phyloP scores from a whole-genome alignment of 2,797 vertebrate genomes.

The Lycodopsis pacificus region DNA sequence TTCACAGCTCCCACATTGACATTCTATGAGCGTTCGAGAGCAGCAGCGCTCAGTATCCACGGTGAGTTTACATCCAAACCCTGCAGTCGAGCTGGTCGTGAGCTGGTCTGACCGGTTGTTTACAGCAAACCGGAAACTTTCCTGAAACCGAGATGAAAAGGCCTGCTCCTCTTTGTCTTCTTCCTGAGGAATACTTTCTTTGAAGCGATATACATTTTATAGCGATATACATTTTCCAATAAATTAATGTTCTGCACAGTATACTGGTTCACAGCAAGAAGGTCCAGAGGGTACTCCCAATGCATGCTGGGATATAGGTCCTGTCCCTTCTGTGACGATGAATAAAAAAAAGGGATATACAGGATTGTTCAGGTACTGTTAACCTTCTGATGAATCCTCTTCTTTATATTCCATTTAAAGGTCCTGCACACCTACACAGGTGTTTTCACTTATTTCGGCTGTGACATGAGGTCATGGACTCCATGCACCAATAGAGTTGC shows the following conservation, averaged over 20 bases:
- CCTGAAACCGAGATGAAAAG: conserved; percentile 17
- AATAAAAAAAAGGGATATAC: conserved; percentile 14
- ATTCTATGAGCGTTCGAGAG: conserved; percentile 34
- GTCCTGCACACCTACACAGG: neutral
- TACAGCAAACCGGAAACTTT: conserved; percentile 16
- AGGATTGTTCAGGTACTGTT: neutral
- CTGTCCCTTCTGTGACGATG: conserved; percentile 20
- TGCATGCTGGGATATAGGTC: conserved; percentile 44
- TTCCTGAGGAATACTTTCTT: conserved; percentile 18
- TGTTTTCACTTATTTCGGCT: conserved; percentile 12
- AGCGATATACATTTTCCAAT: conserved; percentile 7
- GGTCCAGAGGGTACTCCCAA: conserved; percentile 26
- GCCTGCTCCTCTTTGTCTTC: neutral
- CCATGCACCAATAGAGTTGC: neutral
- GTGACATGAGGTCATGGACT: neutral
- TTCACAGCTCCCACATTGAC: conserved; percentile 38
- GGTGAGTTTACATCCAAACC: conserved; percentile 19
- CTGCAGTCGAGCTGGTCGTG: neutral
- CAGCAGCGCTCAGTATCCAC: conserved; percentile 25
- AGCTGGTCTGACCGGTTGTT: conserved; percentile 12
- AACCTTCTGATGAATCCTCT: conserved; percentile 17
- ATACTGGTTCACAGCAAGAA: conserved; percentile 22
- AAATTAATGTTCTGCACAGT: conserved; percentile 25
- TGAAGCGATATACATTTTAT: conserved; percentile 22
- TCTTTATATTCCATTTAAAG: neutral